These are phyloP conservation scores for Drosophila planitibia DNA, from an alignment of 2,888 invertebrate genomes.

Conservation along the genomic window DNA sequence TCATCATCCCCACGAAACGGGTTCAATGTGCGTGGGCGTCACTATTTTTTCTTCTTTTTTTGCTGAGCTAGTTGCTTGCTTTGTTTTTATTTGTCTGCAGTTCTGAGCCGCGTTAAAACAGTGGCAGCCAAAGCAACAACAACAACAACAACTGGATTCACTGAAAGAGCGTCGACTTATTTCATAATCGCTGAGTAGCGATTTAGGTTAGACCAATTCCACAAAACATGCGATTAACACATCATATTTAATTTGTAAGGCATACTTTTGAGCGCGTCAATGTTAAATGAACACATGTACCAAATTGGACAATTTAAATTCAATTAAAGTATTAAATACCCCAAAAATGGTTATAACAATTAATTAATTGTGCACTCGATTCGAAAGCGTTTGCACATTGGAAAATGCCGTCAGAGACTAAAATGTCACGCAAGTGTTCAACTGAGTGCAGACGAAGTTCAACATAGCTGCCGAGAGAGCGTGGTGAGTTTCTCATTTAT, in stretches of 20 bases:
- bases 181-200: conserved; percentile 65
- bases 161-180: conserved; percentile 57
- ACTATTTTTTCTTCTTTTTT: conserved; percentile 2
- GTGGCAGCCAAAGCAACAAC: conserved; percentile 17
- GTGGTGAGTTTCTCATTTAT: conserved; percentile 65
- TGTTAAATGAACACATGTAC: not conserved
- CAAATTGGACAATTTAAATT: conserved; percentile 10
- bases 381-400: conserved; percentile 52
- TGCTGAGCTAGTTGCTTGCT: conserved; percentile 9
- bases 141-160: conserved; percentile 14
- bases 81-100: conserved; percentile 24
- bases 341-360: conserved; percentile 34
- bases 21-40: conserved; percentile 49
- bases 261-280: conserved; percentile 25
- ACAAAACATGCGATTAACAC: conserved; percentile 6
- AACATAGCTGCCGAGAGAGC: conserved; percentile 20
- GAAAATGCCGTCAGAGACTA: conserved; percentile 72
- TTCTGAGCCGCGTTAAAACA: conserved; percentile 20
- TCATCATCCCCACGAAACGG: conserved; percentile 6
- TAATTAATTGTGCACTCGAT: conserved; percentile 27
- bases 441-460: conserved; percentile 21
- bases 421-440: conserved; percentile 38
- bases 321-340: conserved; percentile 34
- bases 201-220: conserved; percentile 58
- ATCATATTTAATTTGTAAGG: conserved; percentile 14